Percentiles rank a stretch among this genome's conserved stretches.
These are phyloP conservation scores for Drosophila jambulina DNA, from an alignment of 1,140 invertebrate genomes.

Conservation along the genomic window DNA sequence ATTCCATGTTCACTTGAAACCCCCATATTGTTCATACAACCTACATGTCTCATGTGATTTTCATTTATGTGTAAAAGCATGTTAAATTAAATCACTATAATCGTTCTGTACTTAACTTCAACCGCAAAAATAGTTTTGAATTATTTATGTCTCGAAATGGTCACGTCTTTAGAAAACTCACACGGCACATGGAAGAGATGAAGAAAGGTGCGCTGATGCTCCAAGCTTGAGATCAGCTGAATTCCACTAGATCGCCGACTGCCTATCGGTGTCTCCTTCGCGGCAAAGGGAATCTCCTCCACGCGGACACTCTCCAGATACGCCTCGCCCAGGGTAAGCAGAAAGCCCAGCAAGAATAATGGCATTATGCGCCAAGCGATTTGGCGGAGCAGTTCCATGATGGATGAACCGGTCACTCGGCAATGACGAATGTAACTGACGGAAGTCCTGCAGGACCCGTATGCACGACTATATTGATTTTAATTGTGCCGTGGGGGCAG, in stretches of 20 bases:
- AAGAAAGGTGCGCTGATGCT: conserved; percentile 72
- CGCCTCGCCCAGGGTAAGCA: conserved; percentile 55
- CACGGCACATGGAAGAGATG: conserved; percentile 81
- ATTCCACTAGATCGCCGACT: conserved; percentile 55
- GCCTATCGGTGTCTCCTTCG: background rate
- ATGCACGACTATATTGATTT: conserved; percentile 62
- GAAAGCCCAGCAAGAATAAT: conserved; percentile 50
- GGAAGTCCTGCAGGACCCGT: conserved; percentile 42
- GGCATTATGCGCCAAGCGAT: conserved; percentile 51
- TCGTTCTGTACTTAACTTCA: too few relatives aligned
- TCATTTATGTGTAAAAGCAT: too few relatives aligned
- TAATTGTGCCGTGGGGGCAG: conserved; percentile 36
- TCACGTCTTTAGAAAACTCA: conserved; percentile 34
- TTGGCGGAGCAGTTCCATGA: conserved; percentile 66
- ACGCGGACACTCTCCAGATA: conserved; percentile 68
- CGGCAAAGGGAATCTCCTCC: conserved; percentile 72
- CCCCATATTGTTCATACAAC: too few relatives aligned
- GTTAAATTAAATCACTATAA: too few relatives aligned
- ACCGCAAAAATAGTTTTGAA: background rate
- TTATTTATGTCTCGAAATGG: background rate
- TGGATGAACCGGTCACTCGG: conserved; percentile 7
- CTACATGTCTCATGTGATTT: too few relatives aligned
- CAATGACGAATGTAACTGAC: conserved; percentile 45
- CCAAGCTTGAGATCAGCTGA: conserved; percentile 68
- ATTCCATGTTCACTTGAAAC: too few relatives aligned